Percentiles rank a stretch among this genome's conserved stretches.
phyloP scores from a whole-genome alignment of 2,113 vertebrate species.

The Dasyurus viverrinus region DNA sequence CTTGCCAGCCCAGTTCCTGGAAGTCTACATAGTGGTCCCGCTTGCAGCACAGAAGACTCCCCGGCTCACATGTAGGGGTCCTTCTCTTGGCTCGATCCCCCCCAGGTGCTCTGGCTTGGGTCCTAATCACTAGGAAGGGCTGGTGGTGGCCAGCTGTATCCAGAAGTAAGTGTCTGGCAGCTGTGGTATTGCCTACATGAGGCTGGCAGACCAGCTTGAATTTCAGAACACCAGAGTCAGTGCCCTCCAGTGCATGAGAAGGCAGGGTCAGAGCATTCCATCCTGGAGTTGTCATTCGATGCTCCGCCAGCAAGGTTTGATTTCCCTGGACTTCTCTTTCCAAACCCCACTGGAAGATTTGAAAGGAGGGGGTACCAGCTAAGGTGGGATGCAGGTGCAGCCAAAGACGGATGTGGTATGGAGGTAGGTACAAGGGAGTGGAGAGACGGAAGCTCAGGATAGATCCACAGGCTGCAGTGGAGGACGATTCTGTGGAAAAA shows the following conservation, averaged over 20 bases:
- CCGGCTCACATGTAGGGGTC: conserved; percentile 83
- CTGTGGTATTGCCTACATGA: conserved; percentile 32
- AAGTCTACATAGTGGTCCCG: conserved; percentile 92
- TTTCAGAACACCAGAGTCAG: conserved; percentile 40
- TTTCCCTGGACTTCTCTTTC: not conserved
- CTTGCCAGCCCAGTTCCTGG: conserved; percentile 87
- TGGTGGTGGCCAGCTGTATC: conserved; percentile 64
- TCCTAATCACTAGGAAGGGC: conserved; percentile 90
- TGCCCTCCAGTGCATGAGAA: conserved; percentile 54
- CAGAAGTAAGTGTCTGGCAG: not conserved
- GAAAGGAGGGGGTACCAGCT: conserved; percentile 41
- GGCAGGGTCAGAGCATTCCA: conserved; percentile 73
- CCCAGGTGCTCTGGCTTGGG: conserved; percentile 78
- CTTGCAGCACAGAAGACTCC: conserved; percentile 89
- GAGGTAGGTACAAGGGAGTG: conserved; percentile 19
- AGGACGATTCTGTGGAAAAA: conserved; percentile 29
- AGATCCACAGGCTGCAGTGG: conserved; percentile 46
- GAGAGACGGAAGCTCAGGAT: conserved; percentile 68
- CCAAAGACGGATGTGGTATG: conserved; percentile 65
- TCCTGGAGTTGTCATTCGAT: conserved; percentile 36
- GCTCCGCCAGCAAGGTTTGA: conserved; percentile 50
- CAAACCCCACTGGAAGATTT: conserved; percentile 34
- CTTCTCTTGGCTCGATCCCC: conserved; percentile 81
- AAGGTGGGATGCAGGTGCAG: conserved; percentile 29
- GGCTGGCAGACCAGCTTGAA: conserved; percentile 52